A percentile compares a stretch with the other conserved stretches of the same genome.
Conservation (phyloP, 2,113 vertebrate genomes). For the Lepus timidus region DNA sequence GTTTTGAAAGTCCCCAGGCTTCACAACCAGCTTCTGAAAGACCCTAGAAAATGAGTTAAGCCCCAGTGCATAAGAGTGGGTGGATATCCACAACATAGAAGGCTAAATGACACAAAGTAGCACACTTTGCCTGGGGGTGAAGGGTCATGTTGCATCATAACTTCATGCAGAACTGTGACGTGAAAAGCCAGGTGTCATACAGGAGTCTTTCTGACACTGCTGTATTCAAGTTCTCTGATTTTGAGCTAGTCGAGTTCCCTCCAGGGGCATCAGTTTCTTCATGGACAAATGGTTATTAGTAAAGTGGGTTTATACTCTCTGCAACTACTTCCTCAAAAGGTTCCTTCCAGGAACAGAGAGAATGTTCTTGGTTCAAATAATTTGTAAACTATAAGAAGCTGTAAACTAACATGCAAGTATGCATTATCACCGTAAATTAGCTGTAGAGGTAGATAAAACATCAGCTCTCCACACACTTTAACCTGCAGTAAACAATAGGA, state of each 20-base stretch:
- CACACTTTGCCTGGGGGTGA: neutral
- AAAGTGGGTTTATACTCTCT: neutral
- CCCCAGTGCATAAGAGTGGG: neutral
- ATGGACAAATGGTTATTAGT: neutral
- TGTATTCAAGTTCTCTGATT: neutral
- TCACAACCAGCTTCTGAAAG: neutral
- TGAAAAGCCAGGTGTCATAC: neutral
- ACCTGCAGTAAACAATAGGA: neutral
- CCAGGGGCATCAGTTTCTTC: neutral
- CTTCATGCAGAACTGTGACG: neutral
- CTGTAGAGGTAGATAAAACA: neutral
- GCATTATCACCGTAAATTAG: neutral
- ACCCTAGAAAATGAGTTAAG: neutral
- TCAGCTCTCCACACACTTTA: neutral
- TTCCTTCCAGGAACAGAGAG: neutral
- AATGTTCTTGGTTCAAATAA: slow-evolving; percentile 28
- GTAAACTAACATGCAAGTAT: neutral
- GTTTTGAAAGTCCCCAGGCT: neutral
- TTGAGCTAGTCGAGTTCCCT: slow-evolving; percentile 19
- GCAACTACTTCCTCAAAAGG: neutral
- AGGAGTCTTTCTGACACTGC: neutral
- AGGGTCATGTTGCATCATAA: neutral
- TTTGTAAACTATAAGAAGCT: slow-evolving; percentile 25
- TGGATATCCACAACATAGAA: neutral
- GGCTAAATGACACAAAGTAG: neutral